Conservation (phyloP, 1,140 invertebrate genomes). For the Caenorhabditis latens region DNA sequence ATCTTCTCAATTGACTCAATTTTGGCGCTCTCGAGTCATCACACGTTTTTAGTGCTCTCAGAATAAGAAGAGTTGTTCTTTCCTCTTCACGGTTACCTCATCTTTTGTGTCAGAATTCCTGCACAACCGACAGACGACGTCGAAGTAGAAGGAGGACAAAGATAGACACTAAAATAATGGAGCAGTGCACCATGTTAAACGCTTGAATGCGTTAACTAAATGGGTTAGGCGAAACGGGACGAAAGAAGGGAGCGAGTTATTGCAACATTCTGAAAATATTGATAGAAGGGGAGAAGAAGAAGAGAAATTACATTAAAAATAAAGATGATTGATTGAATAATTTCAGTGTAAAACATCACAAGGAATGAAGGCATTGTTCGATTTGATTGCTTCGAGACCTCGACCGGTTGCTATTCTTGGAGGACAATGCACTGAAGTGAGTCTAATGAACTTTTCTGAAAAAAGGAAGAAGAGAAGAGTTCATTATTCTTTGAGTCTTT, state of each 20-base stretch:
- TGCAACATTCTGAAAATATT: slow-evolving; percentile 18
- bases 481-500: background rate
- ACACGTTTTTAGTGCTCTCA: slow-evolving; percentile 23
- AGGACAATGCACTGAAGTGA: slow-evolving; percentile 94
- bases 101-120: slow-evolving; percentile 37
- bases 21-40: slow-evolving; percentile 4
- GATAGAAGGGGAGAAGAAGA: background rate
- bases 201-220: slow-evolving; percentile 56
- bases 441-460: slow-evolving; percentile 76
- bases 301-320: background rate
- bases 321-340: background rate
- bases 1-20: slow-evolving; percentile 42
- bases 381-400: slow-evolving; percentile 93
- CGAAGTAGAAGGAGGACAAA: background rate
- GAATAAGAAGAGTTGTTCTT: background rate
- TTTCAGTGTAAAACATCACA: slow-evolving; percentile 95
- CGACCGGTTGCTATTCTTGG: slow-evolving; percentile 94
- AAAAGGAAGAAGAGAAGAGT: background rate
- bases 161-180: slow-evolving; percentile 41
- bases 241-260: slow-evolving; percentile 15
- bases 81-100: slow-evolving; percentile 16
- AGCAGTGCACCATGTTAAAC: slow-evolving; percentile 40
- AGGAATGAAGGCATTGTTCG: slow-evolving; percentile 97
- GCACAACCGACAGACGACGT: background rate
- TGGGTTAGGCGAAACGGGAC: slow-evolving; percentile 20